Conservation (phyloP, 2,113 vertebrate genomes). For the Crotalus helleri region DNA sequence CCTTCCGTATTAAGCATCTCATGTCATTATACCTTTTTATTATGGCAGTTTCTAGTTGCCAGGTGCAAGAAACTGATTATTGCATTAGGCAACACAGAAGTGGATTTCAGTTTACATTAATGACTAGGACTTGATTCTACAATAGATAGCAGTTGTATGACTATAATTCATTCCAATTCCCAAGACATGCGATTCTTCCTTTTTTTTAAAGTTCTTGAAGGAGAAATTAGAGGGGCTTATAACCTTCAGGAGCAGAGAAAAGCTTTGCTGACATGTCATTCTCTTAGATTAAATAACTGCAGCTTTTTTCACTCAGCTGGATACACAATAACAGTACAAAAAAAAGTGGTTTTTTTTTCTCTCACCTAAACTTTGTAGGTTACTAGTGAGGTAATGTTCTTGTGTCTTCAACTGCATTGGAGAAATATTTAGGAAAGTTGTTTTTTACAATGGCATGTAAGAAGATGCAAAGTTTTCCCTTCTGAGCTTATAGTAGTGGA, state of each 20-base stretch:
- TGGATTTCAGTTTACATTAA: not conserved
- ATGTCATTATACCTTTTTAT: not conserved
- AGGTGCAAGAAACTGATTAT: not conserved
- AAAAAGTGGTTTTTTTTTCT: not conserved
- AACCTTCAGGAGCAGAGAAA: conserved; percentile 18
- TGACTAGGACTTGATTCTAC: not conserved
- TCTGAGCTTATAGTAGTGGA: not conserved
- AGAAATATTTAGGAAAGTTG: not conserved
- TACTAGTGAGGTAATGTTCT: not conserved
- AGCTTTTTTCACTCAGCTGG: conserved; percentile 15
- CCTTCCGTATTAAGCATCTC: not conserved
- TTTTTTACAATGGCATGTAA: not conserved
- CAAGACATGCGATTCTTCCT: not conserved
- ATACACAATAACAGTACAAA: too few relatives aligned
- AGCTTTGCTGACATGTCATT: conserved; percentile 24
- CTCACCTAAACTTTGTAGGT: not conserved
- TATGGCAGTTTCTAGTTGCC: not conserved
- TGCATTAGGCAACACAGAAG: not conserved
- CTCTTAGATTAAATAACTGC: conserved; percentile 3
- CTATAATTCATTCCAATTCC: conserved; percentile 3
- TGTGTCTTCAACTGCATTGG: not conserved
- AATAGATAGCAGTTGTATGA: not conserved
- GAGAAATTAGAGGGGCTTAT: not conserved
- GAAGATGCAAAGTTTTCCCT: not conserved
- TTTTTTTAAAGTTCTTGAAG: not conserved